Conservation (phyloP, 2,797 vertebrate species). For the Tamandua tetradactyla region DNA sequence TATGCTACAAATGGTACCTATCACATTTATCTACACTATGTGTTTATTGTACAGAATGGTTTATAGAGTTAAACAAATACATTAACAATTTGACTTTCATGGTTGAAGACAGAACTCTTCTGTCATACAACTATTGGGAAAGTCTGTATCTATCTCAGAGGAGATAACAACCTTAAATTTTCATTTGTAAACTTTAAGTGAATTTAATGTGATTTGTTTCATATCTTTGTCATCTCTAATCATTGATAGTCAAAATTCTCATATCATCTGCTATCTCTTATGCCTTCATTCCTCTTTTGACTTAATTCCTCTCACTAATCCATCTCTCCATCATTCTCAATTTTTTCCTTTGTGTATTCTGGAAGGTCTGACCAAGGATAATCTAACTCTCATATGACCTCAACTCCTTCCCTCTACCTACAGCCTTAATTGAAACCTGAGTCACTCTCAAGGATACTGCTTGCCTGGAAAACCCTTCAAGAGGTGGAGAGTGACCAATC, state of each 20-base stretch:
- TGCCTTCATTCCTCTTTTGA: too few relatives aligned
- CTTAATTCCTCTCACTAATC: too few relatives aligned
- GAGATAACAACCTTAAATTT: too few relatives aligned
- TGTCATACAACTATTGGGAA: background rate
- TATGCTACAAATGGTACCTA: background rate
- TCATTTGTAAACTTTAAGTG: too few relatives aligned
- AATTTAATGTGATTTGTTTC: too few relatives aligned
- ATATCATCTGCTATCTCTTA: too few relatives aligned
- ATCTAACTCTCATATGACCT: background rate
- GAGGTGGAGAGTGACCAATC: background rate
- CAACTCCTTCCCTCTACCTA: background rate
- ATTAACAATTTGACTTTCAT: background rate
- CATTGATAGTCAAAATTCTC: too few relatives aligned
- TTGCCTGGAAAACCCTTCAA: background rate
- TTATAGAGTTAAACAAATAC: background rate
- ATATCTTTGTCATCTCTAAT: too few relatives aligned
- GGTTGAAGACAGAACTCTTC: background rate
- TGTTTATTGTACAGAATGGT: slow-evolving; percentile 17
- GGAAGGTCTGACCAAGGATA: too few relatives aligned
- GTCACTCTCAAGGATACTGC: background rate
- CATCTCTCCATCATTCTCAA: too few relatives aligned
- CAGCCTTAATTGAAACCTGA: background rate
- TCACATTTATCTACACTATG: background rate
- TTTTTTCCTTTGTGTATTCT: too few relatives aligned
- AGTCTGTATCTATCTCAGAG: too few relatives aligned